Percentiles rank a stretch among this genome's conserved stretches.
Conservation (phyloP, 2,797 vertebrate species). For the Hylomyscus alleni region DNA sequence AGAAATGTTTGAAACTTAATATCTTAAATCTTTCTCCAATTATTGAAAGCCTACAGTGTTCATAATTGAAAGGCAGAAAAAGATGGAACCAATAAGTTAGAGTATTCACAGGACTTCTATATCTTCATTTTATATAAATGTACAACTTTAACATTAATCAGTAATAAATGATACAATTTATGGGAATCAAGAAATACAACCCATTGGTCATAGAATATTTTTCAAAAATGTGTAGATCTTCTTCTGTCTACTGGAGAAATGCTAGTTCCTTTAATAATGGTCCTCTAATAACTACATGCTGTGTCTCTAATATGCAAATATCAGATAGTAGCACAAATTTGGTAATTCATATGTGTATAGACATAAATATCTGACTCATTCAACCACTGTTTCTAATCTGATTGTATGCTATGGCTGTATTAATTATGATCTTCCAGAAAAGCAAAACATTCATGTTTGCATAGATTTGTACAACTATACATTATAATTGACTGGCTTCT, state of each 20-base stretch:
- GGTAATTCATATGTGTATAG: not conserved
- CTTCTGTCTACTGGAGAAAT: not conserved
- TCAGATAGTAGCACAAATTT: not conserved
- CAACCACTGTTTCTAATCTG: not conserved
- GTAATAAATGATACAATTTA: not conserved
- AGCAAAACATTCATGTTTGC: not conserved
- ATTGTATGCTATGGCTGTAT: not conserved
- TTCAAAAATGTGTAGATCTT: not conserved
- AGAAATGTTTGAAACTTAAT: slow-evolving; percentile 14
- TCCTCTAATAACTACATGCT: not conserved
- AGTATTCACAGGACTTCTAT: not conserved
- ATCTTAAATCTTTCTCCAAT: not conserved
- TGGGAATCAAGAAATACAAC: not conserved
- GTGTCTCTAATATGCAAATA: not conserved
- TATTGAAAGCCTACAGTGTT: not conserved
- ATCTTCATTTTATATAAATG: not conserved
- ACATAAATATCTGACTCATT: not conserved
- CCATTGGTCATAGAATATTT: too few relatives aligned
- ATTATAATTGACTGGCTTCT: not conserved
- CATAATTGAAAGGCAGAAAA: slow-evolving; percentile 26
- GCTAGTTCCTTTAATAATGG: not conserved
- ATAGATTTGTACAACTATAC: not conserved
- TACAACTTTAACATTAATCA: not conserved
- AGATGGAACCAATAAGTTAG: not conserved
- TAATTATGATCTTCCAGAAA: not conserved